phyloP scores from a whole-genome alignment of 2,888 invertebrate species.

The Lycia hirtaria region DNA sequence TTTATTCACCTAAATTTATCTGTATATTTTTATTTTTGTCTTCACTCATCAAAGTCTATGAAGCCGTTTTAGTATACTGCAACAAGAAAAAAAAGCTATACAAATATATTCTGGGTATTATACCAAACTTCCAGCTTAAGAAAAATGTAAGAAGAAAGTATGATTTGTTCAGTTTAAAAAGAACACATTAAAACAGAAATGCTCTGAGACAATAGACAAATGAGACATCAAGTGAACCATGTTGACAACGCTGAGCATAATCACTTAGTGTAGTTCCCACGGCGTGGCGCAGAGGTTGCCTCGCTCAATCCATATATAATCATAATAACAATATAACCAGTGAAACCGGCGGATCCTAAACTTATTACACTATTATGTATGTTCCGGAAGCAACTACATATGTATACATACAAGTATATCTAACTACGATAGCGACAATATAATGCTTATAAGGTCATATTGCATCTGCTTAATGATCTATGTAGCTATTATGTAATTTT shows the following conservation, averaged over 20 bases:
- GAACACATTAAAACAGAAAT: background rate
- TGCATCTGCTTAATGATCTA: background rate
- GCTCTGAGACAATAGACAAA: constrained; percentile 10
- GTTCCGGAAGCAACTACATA: constrained; percentile 41
- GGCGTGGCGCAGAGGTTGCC: constrained; percentile 46
- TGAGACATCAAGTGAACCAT: constrained; percentile 11
- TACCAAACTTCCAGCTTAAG: background rate
- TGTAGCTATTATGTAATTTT: constrained; percentile 12
- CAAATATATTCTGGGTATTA: too few species aligned
- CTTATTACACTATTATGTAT: constrained; percentile 40
- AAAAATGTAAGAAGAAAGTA: background rate
- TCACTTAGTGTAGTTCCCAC: constrained; percentile 43
- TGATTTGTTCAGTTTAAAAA: background rate
- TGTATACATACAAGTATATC: constrained; percentile 1
- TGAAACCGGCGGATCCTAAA: constrained; percentile 51
- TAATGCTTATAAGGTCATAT: background rate
- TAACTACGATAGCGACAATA: background rate
- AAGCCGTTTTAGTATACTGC: too few species aligned
- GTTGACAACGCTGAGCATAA: constrained; percentile 20
- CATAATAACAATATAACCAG: constrained; percentile 42
- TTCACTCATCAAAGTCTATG: too few species aligned
- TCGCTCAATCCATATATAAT: constrained; percentile 50
- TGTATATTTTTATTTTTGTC: too few species aligned
- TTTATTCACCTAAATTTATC: too few species aligned
- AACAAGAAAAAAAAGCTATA: too few species aligned